Percentiles rank a stretch among this genome's conserved stretches.
These are phyloP conservation scores for Molossus molossus DNA, from an alignment of 2,797 vertebrate genomes.

Conservation along the genomic window DNA sequence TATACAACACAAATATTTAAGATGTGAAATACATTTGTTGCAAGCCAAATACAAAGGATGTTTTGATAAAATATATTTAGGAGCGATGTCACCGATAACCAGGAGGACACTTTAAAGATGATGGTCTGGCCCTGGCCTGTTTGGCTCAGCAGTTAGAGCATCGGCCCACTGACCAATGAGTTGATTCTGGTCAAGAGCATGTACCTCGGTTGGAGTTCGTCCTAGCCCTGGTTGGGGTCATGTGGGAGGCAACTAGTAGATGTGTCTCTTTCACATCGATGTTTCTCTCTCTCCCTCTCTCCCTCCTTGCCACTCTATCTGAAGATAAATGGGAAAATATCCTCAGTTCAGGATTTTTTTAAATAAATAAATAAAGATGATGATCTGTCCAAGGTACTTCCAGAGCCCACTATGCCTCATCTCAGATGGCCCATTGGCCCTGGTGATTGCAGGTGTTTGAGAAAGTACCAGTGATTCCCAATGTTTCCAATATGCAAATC, in stretches of 20 bases:
- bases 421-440: neutral
- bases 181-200: too few relatives aligned
- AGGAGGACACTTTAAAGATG: neutral
- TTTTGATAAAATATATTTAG: slow-evolving; percentile 26
- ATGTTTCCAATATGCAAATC: neutral
- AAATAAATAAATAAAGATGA: neutral
- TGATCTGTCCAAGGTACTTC: neutral
- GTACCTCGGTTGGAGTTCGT: too few relatives aligned
- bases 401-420: neutral
- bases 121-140: neutral
- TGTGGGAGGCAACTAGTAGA: too few relatives aligned
- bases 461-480: neutral
- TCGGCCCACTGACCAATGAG: too few relatives aligned
- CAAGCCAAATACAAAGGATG: neutral
- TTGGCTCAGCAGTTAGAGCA: too few relatives aligned
- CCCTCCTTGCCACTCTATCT: too few relatives aligned
- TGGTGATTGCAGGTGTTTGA: neutral
- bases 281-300: too few relatives aligned
- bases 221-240: too few relatives aligned
- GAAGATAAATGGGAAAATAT: too few relatives aligned
- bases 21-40: neutral
- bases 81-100: neutral
- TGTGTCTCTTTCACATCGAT: too few relatives aligned
- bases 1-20: neutral
- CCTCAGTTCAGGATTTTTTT: too few relatives aligned